These are phyloP conservation scores for Lutjanus erythropterus DNA, from an alignment of 2,113 vertebrate species.

Conservation along the genomic window DNA sequence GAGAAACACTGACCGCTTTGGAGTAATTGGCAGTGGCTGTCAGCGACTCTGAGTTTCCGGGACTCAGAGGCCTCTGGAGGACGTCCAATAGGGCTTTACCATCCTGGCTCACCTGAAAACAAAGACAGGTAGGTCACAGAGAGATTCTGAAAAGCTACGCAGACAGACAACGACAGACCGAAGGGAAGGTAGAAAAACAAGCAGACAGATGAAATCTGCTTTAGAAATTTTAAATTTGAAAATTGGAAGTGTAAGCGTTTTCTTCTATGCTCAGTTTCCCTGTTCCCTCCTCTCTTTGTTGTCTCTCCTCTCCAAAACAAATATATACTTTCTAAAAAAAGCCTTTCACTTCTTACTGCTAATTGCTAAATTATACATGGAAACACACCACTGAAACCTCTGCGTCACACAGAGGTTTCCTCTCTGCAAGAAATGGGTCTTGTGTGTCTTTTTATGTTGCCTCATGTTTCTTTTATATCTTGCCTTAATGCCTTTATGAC, in stretches of 20 bases:
- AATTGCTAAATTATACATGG: conserved; percentile 26
- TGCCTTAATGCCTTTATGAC: background rate
- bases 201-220: background rate
- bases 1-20: conserved; percentile 86
- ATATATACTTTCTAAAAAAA: conserved; percentile 19
- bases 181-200: background rate
- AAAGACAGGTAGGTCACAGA: conserved; percentile 17
- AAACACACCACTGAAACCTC: conserved; percentile 10
- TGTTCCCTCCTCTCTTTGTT: background rate
- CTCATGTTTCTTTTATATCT: background rate
- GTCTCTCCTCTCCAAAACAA: background rate
- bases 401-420: background rate
- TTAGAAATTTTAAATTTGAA: background rate
- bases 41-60: conserved; percentile 95
- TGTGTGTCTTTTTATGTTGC: background rate
- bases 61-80: conserved; percentile 95
- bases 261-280: background rate
- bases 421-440: background rate
- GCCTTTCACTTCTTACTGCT: conserved; percentile 7
- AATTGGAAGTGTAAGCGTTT: background rate
- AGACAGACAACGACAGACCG: background rate
- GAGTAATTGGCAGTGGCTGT: conserved; percentile 99
- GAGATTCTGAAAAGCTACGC: background rate
- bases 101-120: conserved; percentile 94
- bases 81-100: conserved; percentile 97